Conservation (phyloP, 2,113 vertebrate species). For the Corythornis madagascariensis region DNA sequence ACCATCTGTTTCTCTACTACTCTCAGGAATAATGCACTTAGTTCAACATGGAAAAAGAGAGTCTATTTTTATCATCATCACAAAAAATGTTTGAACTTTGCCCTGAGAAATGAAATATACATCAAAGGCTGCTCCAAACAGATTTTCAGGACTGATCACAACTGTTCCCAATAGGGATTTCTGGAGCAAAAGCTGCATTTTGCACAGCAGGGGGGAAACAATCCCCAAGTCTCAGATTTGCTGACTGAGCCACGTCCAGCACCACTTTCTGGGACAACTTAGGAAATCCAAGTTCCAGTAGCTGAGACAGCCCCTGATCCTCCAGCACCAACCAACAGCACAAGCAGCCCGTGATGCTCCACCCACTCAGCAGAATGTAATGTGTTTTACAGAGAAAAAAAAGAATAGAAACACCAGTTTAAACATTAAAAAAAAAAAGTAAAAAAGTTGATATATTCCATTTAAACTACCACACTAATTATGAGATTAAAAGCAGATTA, state of each 20-base stretch:
- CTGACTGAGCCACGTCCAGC: rapidly evolving
- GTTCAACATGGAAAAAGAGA: not conserved
- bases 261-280: not conserved
- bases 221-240: not conserved
- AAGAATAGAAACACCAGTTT: not conserved
- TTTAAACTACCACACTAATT: not conserved
- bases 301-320: not conserved
- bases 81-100: not conserved
- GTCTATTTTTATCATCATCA: not conserved
- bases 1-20: not conserved
- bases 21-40: not conserved
- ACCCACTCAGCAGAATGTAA: not conserved
- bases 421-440: not conserved
- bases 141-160: not conserved
- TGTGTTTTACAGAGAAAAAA: not conserved
- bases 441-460: not conserved
- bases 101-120: not conserved
- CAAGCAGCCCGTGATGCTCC: not conserved
- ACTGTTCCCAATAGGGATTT: not conserved
- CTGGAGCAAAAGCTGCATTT: not conserved
- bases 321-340: not conserved
- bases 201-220: not conserved
- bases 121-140: not conserved
- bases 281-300: not conserved
- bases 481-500: not conserved